Evolutionary conservation across 2,888 invertebrate genomes (phyloP), one percentile per base, ranked within the genome.

Genomic region (Plagodis dolabraria): DNA sequence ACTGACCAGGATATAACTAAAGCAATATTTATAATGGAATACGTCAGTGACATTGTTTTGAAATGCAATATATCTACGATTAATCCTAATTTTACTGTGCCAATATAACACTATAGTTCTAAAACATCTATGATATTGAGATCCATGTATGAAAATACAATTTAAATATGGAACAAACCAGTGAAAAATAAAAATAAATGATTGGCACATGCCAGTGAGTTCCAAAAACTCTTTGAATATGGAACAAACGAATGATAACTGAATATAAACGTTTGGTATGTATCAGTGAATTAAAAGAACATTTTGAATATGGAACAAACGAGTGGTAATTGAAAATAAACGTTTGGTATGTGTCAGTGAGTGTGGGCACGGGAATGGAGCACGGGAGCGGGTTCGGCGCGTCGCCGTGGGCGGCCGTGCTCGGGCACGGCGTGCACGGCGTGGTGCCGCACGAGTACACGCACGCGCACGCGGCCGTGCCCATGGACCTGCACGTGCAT

Each of bases 401-500:
- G 79, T 96, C 96, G 86, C 96, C 96, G 76, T 96, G 96, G 96
- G 96, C 96, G 76, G 96, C 95, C 80, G 94, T 96, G 94, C 90
- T 95, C 84, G 94, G 95, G 82, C 94, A 95, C 85, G 93, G 93
- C 71, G 90, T 93, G 85, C 93, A 94, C 70, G 95, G 94, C 76
- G 95, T 95, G 92, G 94, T 94, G 94, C 94, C 94, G 85, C 94
- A 94, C 73, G 93, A 94, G 65, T 93, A 95, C 84, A 84, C 93
- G 63, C 94, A 94, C 82, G 94, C 94, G 71, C 95, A 94, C 72
- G 90, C 89, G 22, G 91, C 93, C 74, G 95, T 96, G 95, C 97
- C 97, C 53, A 97, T 98, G 97, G 98, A 98, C 87, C 94, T 98
- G 75, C 98, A 98, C 90, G 97, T 98, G 86, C 96, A 97, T 52